These are phyloP conservation scores for Drosophila setosimentum DNA, from an alignment of 2,888 invertebrate genomes.

Conservation along the genomic window DNA sequence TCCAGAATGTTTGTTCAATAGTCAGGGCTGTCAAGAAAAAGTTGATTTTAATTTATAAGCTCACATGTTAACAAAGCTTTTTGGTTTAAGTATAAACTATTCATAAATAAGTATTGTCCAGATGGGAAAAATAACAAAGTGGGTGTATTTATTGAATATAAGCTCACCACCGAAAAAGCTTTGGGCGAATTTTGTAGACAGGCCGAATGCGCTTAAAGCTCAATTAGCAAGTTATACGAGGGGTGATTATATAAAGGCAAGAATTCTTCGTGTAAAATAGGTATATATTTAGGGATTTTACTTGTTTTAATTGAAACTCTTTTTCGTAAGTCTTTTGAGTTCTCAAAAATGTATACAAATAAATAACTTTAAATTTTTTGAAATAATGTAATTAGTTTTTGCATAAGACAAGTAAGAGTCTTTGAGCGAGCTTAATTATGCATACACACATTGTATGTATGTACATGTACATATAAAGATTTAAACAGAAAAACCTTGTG, in stretches of 20 bases:
- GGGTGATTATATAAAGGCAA: background rate
- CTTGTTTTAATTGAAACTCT: no score
- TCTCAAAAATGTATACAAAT: background rate
- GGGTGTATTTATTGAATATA: background rate
- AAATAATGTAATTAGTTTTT: background rate
- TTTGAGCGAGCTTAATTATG: background rate
- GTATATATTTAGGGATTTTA: background rate
- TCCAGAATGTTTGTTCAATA: constrained; percentile 54
- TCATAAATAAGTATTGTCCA: background rate
- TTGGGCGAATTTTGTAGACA: background rate
- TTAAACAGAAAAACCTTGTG: no score
- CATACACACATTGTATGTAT: background rate
- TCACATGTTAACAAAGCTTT: background rate
- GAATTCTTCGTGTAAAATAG: background rate
- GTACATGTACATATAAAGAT: background rate
- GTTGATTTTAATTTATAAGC: constrained; percentile 12
- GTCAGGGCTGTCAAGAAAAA: background rate
- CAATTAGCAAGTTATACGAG: background rate
- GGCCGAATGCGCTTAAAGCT: constrained; percentile 12
- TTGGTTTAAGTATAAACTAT: constrained; percentile 10
- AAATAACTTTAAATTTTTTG: background rate
- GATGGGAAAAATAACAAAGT: background rate
- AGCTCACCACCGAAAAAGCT: constrained; percentile 13
- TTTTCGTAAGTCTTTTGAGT: background rate
- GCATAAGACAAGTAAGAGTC: background rate